Base-by-base conservation (phyloP, 2,888 invertebrate species). In the Amphipyra tragopoginis region DNA sequence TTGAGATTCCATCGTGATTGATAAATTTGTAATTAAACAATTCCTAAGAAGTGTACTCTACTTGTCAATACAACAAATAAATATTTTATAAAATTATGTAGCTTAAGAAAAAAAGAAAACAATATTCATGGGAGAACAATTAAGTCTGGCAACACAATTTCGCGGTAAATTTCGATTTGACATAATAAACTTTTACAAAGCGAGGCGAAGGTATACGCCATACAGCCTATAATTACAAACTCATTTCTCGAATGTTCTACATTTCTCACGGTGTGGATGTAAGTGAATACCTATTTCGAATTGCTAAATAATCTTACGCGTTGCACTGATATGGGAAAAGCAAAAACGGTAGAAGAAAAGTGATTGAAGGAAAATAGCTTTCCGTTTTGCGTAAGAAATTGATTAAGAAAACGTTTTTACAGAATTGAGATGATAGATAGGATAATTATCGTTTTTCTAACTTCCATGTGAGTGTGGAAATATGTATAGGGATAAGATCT, bases 171-270 rank as follows among this genome's bases (percentile, higher is more conserved):
- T 57, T 56, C 33, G 36, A 69, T 76, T 77, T 74, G 81, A 79
- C 76, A 79, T 63, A 63, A 71, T 66, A 59, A 72, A 78, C 67
- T 81, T 79, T 79, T 70, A 70, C 15, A 71, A n/a, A 52, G 54
- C 57, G 49, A 54, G 44, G 53, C 64, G 13, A 65, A 59, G 64
- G 49, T 53, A 58, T 51, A 38, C 36, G 59, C 38, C n/a, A 54
- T 45, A 49, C 70, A 71, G 69, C 78, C 75, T 67, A 39, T 73
- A 81, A 80, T 80, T 80, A 80, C 61, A 79, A 68, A 57, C 67
- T 68, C 77, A 70, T 80, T 80, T 72, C 65, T 60, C 53, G 66
- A 75, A 72, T 66, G 66, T 69, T 69, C 62, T 53, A 49, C 53
- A 62, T 69, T 78, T 80, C 80, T 72, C 81, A 81, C 81, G 79